Evolutionary conservation across 2,888 invertebrate genomes (phyloP), one percentile per base, ranked within the genome.

Genomic region (Caenorhabditis macrosperma): DNA sequence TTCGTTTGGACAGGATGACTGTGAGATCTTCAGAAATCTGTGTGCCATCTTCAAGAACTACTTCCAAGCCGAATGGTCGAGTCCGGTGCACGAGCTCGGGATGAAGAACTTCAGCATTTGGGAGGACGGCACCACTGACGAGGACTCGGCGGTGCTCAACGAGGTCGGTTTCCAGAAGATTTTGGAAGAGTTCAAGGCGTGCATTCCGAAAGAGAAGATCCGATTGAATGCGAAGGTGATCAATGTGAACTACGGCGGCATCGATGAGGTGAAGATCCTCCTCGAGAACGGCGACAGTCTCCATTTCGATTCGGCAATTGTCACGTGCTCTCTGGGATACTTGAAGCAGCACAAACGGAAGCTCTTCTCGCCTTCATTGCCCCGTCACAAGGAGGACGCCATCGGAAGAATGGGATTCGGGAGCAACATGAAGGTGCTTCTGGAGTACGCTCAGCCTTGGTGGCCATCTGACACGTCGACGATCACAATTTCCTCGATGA

Each of bases 391-490:
- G 44, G 55, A 68, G 9, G 54, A 78, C 7, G 85, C 81, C 2
- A 89, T 88, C 17, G 66, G 83, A 28, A 26, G 64, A 15, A 78
- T 88, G 48, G 88, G 87, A 1, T 88, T 86, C 48, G 88, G 87
- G 26, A 78, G 55, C 15, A 72, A 83, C n/a, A 66, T 80, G 59
- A 88, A 88, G 52, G 79, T 88, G 0, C 87, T 88, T 44, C 46
- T 88, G 17, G 83, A 85, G 26, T 88, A 86, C 74, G 83, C 83
- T 1, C 20, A 52, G 12, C 63, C 79, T 0, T 88, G 86, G 83
- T 88, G 88, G 88, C 59, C 78, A 0, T 35, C 69, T n/a, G 50
- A 66, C 30, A 48, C 41, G 9, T 68, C 64, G 17, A 75, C 76
- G 1, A 69, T 82, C 20, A 30, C 85, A 30, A 66, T 79, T 26